Evolutionary conservation across 1,140 invertebrate genomes (phyloP), one percentile per base, ranked within the genome.

Genomic region (Globodera ellingtonae): DNA sequence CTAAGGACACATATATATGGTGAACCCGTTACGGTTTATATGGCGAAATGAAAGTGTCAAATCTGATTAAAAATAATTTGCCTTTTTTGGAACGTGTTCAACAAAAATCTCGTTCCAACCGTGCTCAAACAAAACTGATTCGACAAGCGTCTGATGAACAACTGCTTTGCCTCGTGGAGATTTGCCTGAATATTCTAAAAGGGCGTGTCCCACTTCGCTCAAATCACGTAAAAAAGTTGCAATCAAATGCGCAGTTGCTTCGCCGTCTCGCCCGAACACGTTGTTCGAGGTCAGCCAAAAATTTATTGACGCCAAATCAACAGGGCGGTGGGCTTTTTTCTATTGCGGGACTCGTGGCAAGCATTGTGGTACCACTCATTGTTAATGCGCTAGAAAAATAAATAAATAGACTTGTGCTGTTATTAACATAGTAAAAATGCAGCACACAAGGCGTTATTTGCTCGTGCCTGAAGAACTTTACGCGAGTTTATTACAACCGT

Each of bases 401-500:
- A 18, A 44, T 50, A 79, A 69, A 69, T 69, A 69, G 3, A 52
- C 13, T 52, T 52, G 13, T 2, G 13, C 13, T 52, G 50, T 52
- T 10, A 52, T 13, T 9, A 52, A 6, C 35, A 35, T 35, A 35
- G 3, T 5, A n/a, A 56, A 67, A 50, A 77, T 65, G 75, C 69
- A 78, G 3, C 75, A 78, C 44, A 24, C 75, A 78, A 78, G 10
- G n/a, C 71, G 75, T 35, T 81, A 81, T 77, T 24, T 80, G 5
- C 48, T 80, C 8, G n/a, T 80, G 18, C 79, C 79, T 35, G 79
- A 80, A 72, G 79, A 80, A 44, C n/a, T 78, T 74, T 74, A 48
- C 59, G 24, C 56, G 44, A 52, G 72, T 50, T 24, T 74, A 52
- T 52, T 65, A 62, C 13, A 7, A 18, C 50, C 15, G 35, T 13